A percentile compares a stretch with the other conserved stretches of the same genome.
These are phyloP conservation scores for Rhynchotus rufescens DNA, from an alignment of 2,797 vertebrate species.

Conservation along the genomic window DNA sequence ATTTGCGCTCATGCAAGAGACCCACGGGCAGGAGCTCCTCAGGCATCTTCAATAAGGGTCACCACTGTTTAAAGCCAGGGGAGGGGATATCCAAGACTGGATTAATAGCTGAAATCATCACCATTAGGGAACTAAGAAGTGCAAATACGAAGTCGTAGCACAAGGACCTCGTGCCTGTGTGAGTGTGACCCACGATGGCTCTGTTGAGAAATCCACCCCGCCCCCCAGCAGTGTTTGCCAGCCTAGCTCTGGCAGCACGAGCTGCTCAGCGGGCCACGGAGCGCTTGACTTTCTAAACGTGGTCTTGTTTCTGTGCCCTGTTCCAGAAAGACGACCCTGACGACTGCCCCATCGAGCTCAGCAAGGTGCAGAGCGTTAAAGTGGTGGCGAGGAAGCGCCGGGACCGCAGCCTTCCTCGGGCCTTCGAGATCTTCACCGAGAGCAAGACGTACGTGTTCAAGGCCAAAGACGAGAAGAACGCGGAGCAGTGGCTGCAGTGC, in stretches of 20 bases:
- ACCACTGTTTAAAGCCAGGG: background rate
- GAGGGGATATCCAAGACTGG: background rate
- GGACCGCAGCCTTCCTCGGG: conserved; percentile 90
- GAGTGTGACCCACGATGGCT: background rate
- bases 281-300: background rate
- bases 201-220: background rate
- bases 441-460: conserved; percentile 93
- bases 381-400: conserved; percentile 89
- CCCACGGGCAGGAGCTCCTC: background rate
- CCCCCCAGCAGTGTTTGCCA: background rate
- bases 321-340: conserved; percentile 93
- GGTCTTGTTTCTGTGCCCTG: background rate
- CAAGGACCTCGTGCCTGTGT: background rate
- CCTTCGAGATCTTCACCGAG: conserved; percentile 96
- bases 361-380: conserved; percentile 96
- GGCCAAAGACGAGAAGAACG: conserved; percentile 90
- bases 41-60: background rate
- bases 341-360: conserved; percentile 92
- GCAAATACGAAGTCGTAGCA: background rate
- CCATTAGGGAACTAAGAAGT: background rate
- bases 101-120: background rate
- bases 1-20: too few species aligned
- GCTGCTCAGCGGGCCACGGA: background rate
- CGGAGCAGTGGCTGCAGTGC: conserved; percentile 95
- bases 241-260: background rate